Evolutionary conservation across 2,888 invertebrate species (phyloP).

Genomic region (Theretra japonica): DNA sequence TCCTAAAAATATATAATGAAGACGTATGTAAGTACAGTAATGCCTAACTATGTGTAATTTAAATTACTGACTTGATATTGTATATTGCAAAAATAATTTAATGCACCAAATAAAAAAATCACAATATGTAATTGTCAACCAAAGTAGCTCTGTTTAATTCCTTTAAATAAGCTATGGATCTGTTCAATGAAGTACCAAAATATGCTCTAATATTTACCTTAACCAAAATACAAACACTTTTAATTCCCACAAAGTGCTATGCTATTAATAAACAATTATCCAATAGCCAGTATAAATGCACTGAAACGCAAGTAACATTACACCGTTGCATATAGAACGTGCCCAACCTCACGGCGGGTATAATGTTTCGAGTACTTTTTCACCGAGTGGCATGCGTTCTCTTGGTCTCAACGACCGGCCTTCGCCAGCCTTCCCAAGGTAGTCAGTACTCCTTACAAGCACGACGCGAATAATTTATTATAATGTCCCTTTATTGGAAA

Average conservation of each 20-base stretch:
- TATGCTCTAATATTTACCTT: too few species aligned
- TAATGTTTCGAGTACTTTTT: conserved; percentile 27
- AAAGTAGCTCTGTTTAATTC: too few species aligned
- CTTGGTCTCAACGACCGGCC: conserved; percentile 44
- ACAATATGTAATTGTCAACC: too few species aligned
- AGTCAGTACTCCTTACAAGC: conserved; percentile 34
- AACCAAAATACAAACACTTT: background rate
- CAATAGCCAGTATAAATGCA: background rate
- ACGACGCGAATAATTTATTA: conserved; percentile 46
- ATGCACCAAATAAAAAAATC: too few species aligned
- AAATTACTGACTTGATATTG: too few species aligned
- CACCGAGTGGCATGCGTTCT: conserved; percentile 14
- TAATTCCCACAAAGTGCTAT: background rate
- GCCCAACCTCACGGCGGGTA: conserved; percentile 36
- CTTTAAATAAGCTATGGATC: too few species aligned
- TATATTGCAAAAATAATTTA: too few species aligned
- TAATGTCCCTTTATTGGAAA: conserved; percentile 45
- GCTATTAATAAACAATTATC: background rate
- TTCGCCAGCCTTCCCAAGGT: conserved; percentile 42
- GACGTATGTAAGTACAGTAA: too few species aligned
- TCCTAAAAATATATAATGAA: too few species aligned
- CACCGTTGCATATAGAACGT: conserved; percentile 21
- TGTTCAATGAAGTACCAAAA: too few species aligned
- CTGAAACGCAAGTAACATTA: conserved; percentile 11
- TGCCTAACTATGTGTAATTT: too few species aligned